These are phyloP conservation scores for Dryocosmus kuriphilus DNA, from an alignment of 2,888 invertebrate species.

Conservation along the genomic window DNA sequence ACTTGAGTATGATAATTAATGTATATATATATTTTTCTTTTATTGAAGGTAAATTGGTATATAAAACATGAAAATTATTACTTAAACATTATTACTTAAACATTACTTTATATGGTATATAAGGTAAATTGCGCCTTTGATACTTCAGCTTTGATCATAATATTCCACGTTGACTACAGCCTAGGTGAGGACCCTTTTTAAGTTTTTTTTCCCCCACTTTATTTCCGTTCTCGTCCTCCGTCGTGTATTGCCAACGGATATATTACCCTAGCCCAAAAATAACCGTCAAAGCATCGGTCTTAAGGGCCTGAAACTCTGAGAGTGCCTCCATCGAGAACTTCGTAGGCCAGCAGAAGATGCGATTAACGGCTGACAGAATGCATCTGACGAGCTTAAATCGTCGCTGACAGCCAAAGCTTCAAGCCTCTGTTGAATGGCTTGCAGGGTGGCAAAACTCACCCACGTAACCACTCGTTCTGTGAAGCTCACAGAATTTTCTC, in stretches of 20 bases:
- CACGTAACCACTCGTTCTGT: background rate
- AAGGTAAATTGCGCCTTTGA: background rate
- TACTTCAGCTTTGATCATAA: slow-evolving; percentile 17
- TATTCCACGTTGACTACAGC: background rate
- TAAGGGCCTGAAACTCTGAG: slow-evolving; percentile 16
- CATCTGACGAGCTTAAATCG: slow-evolving; percentile 38
- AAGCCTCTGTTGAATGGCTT: slow-evolving; percentile 29
- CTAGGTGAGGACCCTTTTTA: background rate
- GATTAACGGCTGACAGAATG: slow-evolving; percentile 37
- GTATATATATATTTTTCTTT: no score
- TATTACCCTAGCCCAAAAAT: slow-evolving; percentile 37
- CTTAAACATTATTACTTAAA: no score
- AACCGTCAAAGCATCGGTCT: slow-evolving; percentile 33
- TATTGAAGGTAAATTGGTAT: no score
- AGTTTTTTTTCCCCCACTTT: slow-evolving; percentile 24
- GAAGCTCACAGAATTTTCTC: slow-evolving; percentile 2
- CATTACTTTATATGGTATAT: no score
- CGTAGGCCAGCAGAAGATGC: slow-evolving; percentile 20
- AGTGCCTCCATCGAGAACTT: slow-evolving; percentile 5
- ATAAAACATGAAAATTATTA: no score
- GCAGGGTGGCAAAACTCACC: slow-evolving; percentile 8
- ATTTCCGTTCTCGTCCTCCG: slow-evolving; percentile 34
- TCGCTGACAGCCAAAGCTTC: slow-evolving; percentile 30
- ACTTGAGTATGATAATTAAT: no score
- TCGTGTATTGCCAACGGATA: slow-evolving; percentile 39